Conservation (phyloP, 2,113 vertebrate genomes). For the Beaufortia kweichowensis region DNA sequence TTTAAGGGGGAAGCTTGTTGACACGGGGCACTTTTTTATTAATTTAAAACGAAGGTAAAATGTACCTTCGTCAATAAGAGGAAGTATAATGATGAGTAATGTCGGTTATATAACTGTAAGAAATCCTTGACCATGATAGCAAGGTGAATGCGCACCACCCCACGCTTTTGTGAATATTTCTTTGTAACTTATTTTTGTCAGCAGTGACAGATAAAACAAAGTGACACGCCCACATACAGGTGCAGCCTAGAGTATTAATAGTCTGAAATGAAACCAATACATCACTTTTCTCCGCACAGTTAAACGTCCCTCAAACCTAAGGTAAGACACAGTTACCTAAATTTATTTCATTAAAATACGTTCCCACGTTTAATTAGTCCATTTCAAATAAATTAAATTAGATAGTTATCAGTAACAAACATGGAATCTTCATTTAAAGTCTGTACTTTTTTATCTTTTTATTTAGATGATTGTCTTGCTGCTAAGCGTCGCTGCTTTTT, state of each 20-base stretch:
- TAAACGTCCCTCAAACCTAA: not conserved
- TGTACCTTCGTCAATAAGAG: too few species aligned
- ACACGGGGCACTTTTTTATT: too few species aligned
- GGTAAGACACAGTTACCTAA: not conserved
- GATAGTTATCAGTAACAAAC: not conserved
- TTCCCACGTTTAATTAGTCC: not conserved
- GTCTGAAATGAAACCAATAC: not conserved
- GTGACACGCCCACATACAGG: slow-evolving; percentile 9
- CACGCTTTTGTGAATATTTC: too few species aligned
- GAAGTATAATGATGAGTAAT: too few species aligned
- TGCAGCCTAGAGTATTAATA: not conserved
- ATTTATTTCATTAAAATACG: too few species aligned
- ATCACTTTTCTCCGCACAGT: not conserved
- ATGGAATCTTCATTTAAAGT: not conserved
- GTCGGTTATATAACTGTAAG: too few species aligned
- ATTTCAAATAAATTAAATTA: not conserved
- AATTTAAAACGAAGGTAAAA: too few species aligned
- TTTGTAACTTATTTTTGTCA: too few species aligned
- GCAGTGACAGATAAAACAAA: too few species aligned
- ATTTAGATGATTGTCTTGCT: slow-evolving; percentile 30
- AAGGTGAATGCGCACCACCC: too few species aligned
- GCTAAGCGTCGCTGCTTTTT: not conserved
- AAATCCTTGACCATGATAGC: too few species aligned
- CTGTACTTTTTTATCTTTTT: not conserved
- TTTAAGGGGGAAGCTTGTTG: too few species aligned